Evolutionary conservation across 2,797 vertebrate genomes (phyloP), one percentile per base, ranked within the genome.

Genomic region (Pseudochromis fuscus): DNA sequence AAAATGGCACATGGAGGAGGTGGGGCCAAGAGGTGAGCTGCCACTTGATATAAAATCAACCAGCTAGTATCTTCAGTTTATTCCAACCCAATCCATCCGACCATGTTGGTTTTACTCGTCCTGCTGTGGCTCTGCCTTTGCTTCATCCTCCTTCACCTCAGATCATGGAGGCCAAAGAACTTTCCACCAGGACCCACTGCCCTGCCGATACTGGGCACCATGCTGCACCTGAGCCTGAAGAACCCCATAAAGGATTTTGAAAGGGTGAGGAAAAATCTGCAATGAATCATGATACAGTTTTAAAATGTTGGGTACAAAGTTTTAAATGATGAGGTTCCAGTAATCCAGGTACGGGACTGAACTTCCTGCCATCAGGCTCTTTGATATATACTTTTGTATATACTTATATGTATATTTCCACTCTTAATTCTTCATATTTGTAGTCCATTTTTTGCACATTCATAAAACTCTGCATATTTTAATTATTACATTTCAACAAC

Each of bases 171-270:
- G 50, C 81, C 85, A 2, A 91, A 89, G 51, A 89, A 89, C 53
- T 90, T 92, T 42, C 89, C 91, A 10, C 87, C 91, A 0, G 91
- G 89, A 23, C 88, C 89, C 3, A 7, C 21, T 0, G 2, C 40
- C 2, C 44, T 89, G 7, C 89, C 88, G 0, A 0, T 91, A 9
- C 13, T 90, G 16, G 89, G 89, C 7, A 91, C 76, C 55, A 48
- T 91, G 46, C 55, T 90, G 30, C 52, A 84, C 7, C 21, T 90
- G 27, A 83, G 51, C n/a, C 9, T 89, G 0, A 57, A 83, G 0
- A 88, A 89, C 30, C 91, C 88, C 6, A 30, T 92, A 63, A 45
- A 79, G 24, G 89, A 90, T 69, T 89, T 92, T 67, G 86, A 88
- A 35, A 86, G 65, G 79, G 88, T 90, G 52, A 73, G 84, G 40